A percentile compares a stretch with the other conserved stretches of the same genome.
Evolutionary conservation across 2,113 vertebrate species (phyloP).

Genomic region (Sinocyclocheilus anophthalmus): DNA sequence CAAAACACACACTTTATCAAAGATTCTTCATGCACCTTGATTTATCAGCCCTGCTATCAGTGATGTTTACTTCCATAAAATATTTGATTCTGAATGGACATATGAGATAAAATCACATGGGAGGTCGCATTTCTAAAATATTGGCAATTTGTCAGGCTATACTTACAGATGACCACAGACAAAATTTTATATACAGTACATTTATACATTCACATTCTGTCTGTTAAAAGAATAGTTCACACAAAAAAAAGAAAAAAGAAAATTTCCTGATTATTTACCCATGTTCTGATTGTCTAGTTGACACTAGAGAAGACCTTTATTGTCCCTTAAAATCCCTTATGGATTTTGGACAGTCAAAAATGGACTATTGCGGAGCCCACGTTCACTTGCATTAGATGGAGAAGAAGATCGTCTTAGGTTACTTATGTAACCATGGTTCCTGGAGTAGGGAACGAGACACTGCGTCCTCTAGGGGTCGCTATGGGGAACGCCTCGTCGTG

Average conservation of each 20-base stretch:
- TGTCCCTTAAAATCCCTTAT: no score
- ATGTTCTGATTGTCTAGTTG: no score
- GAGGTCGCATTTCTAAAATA: slow-evolving; percentile 2
- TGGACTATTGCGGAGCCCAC: no score
- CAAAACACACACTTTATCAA: slow-evolving; percentile 6
- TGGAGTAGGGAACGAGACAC: no score
- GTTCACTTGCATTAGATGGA: no score
- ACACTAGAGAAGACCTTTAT: no score
- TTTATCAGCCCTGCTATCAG: not conserved
- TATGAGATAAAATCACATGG: not conserved
- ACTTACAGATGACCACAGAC: not conserved
- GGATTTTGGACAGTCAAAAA: no score
- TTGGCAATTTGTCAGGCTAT: not conserved
- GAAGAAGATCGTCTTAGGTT: no score
- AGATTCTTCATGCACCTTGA: not conserved
- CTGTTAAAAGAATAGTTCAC: not conserved
- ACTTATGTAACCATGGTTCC: no score
- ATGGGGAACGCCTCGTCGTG: no score
- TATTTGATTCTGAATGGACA: not conserved
- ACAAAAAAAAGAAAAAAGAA: no score
- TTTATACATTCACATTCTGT: not conserved
- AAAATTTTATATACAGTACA: not conserved
- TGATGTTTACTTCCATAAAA: not conserved
- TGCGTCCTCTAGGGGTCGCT: no score
- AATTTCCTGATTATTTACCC: not conserved